A percentile compares a stretch with the other conserved stretches of the same genome.
These are phyloP conservation scores for Parascotia fuliginaria DNA, from an alignment of 2,888 invertebrate species.

Conservation along the genomic window DNA sequence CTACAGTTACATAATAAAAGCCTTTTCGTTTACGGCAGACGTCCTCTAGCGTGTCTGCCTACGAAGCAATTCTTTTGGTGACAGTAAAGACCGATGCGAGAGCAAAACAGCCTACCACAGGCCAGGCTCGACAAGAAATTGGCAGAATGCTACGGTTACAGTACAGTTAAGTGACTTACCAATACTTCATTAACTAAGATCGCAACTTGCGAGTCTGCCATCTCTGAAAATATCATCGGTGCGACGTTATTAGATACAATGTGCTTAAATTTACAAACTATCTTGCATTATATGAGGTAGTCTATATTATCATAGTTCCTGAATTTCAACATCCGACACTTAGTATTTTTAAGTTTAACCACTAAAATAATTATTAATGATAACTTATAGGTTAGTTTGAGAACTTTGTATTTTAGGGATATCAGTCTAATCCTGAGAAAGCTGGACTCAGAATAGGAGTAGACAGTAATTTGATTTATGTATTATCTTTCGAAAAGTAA, in stretches of 20 bases:
- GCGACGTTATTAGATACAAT: not conserved
- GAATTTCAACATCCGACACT: not conserved
- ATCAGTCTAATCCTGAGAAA: not conserved
- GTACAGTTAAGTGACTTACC: conserved; percentile 70
- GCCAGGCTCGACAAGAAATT: not conserved
- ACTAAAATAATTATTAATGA: not conserved
- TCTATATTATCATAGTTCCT: not conserved
- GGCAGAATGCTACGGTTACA: too few relatives aligned
- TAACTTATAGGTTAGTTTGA: too few relatives aligned
- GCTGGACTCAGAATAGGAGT: too few relatives aligned
- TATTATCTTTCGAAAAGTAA: too few relatives aligned
- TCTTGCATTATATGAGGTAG: not conserved
- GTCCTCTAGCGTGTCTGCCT: too few relatives aligned
- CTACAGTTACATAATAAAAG: too few relatives aligned
- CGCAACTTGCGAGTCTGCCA: conserved; percentile 88
- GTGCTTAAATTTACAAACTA: not conserved
- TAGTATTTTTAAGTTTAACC: not conserved
- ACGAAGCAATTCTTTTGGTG: too few relatives aligned
- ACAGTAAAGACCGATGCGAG: too few relatives aligned
- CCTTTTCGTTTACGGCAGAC: too few relatives aligned
- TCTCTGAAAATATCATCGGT: conserved; percentile 48
- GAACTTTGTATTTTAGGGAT: not conserved
- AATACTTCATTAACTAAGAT: conserved; percentile 88
- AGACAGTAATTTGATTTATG: too few relatives aligned
- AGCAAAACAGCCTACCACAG: too few relatives aligned